These are phyloP conservation scores for Orthonychiurus folsomi DNA, from an alignment of 2,888 invertebrate genomes.

Conservation along the genomic window DNA sequence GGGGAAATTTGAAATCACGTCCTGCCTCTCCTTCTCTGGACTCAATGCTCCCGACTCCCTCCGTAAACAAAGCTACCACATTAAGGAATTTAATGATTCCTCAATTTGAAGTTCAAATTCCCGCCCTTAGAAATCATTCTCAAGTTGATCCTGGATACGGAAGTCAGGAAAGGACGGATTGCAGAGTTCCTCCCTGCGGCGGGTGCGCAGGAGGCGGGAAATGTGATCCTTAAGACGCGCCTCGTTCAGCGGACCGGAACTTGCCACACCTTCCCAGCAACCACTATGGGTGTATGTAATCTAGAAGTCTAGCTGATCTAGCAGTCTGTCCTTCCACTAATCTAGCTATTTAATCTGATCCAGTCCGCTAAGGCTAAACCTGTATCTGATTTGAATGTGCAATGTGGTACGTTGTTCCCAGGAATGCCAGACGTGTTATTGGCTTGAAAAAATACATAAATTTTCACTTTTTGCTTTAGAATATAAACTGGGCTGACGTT, in stretches of 20 bases:
- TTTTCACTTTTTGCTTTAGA: no score
- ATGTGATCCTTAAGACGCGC: background rate
- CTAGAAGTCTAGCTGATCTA: no score
- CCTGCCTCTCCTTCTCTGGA: constrained; percentile 24
- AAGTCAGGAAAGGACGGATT: constrained; percentile 18
- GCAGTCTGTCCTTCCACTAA: no score
- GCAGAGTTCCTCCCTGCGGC: constrained; percentile 16
- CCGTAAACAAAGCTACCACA: background rate
- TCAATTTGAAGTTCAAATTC: no score
- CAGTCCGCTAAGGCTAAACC: no score
- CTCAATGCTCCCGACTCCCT: constrained; percentile 1
- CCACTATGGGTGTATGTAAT: constrained; percentile 18
- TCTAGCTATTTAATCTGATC: no score
- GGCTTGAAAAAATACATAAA: no score
- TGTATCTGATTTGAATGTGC: no score
- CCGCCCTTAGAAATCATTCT: constrained; percentile 15
- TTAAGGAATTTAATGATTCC: no score
- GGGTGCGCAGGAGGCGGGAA: background rate
- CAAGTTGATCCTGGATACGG: constrained; percentile 19
- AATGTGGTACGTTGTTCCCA: no score
- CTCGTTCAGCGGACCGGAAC: background rate
- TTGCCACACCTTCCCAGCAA: constrained; percentile 20
- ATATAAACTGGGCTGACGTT: no score
- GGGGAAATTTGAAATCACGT: constrained; percentile 21
- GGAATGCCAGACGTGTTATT: no score